Conservation (phyloP, 2,113 vertebrate genomes). For the Etia nguti region DNA sequence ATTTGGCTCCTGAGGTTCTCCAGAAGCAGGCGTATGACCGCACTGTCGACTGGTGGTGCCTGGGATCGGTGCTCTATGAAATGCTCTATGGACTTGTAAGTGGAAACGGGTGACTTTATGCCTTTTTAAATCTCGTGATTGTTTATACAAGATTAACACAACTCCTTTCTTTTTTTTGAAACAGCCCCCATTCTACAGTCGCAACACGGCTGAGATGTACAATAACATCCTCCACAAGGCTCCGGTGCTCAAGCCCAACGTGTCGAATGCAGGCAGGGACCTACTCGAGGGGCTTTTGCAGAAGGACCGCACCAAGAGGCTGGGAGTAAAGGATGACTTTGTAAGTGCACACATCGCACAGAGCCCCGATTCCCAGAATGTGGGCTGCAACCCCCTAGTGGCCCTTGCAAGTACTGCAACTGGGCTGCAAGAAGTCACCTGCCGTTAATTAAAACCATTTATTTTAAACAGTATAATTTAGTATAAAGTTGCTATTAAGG, state of each 20-base stretch:
- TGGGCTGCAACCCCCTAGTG: background rate
- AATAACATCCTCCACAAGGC: conserved; percentile 78
- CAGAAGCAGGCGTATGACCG: conserved; percentile 82
- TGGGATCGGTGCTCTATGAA: conserved; percentile 81
- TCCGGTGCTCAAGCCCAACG: conserved; percentile 75
- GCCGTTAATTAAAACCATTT: rapidly evolving
- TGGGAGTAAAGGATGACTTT: conserved; percentile 75
- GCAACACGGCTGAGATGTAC: conserved; percentile 82
- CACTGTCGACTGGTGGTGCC: conserved; percentile 82
- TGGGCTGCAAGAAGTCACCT: background rate
- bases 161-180: background rate
- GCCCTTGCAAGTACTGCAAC: rapidly evolving
- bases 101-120: background rate
- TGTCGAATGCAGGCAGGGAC: conserved; percentile 74
- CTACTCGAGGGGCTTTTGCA: conserved; percentile 76
- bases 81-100: conserved; percentile 81
- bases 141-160: background rate
- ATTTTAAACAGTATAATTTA: background rate
- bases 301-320: conserved; percentile 74
- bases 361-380: rapidly evolving
- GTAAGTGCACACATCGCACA: conserved; percentile 50
- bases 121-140: background rate
- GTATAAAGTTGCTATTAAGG: background rate
- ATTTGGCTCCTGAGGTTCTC: conserved; percentile 79
- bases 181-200: conserved; percentile 80